Evolutionary conservation across 2,797 vertebrate genomes (phyloP), one percentile per base, ranked within the genome.

Genomic region (Lemur catta): DNA sequence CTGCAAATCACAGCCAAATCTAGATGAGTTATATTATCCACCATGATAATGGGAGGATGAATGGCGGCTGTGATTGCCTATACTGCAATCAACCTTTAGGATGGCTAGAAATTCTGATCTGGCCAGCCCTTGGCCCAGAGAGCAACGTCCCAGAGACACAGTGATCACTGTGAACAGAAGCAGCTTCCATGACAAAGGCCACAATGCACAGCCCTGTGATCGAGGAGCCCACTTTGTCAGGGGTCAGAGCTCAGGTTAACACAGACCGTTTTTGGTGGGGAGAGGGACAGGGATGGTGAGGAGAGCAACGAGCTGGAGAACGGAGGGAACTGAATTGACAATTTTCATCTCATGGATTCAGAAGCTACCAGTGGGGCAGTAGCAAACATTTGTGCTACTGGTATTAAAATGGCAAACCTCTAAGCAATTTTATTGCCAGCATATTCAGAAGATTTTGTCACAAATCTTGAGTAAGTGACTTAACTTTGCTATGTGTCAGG

Each of bases 181-280:
- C 55, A 22, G n/a, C 90, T 82, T 75, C 65, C 20, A 22, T 92
- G 74, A 92, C 93, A 93, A 92, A 90, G 59, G 30, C 69, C 82
- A 69, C 30, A 30, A 11, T 1, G 9, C 65, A 50, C 67, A 79
- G n/a, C 24, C 61, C 48, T 75, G 28, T 89, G 81, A 81, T 30
- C 0, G 30, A 92, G 89, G 59, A 75, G 50, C 33, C 92, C 48
- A 43, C 84, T 78, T 69, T 59, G 63, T 84, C 89, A 50, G 28
- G 87, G 94, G 87, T 92, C 95, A 92, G 80, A 92, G 89, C 79
- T 93, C 90, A 93, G 78, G 88, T 89, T 92, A 91, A 95, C 96
- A 69, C 17, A 67, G 84, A 78, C 30, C 55, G 59, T 52, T 35
- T 65, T 4, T 20, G 88, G 24, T 13, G 5, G 52, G 67, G 22